Evolutionary conservation across 2,113 vertebrate genomes (phyloP).

Genomic region (Pteropus alecto): DNA sequence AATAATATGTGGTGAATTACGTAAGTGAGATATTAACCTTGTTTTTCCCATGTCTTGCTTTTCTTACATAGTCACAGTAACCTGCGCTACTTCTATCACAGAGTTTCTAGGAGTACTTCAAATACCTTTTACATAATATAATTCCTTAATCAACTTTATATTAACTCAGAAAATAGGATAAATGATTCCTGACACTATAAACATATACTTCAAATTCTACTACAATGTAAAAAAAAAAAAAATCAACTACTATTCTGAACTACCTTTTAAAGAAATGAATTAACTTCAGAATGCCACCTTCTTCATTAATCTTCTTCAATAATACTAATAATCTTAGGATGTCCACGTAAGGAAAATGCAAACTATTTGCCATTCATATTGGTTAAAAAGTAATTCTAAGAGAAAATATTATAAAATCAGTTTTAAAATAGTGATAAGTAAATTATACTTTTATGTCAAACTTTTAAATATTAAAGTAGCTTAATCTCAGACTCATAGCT

Average conservation of each 20-base stretch:
- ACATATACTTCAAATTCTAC: background rate
- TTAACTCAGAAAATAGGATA: background rate
- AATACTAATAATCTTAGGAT: background rate
- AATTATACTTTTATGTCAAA: background rate
- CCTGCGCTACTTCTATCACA: background rate
- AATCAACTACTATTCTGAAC: background rate
- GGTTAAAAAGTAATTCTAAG: background rate
- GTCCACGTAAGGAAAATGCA: background rate
- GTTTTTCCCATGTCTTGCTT: background rate
- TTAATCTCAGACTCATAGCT: background rate
- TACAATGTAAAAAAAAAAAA: background rate
- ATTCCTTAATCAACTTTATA: background rate
- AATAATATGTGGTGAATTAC: background rate
- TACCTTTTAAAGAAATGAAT: background rate
- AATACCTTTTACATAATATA: background rate
- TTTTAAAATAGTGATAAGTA: background rate
- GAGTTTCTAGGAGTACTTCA: background rate
- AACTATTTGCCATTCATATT: background rate
- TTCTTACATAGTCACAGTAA: background rate
- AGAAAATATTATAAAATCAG: background rate
- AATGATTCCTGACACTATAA: background rate
- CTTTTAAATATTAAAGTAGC: background rate
- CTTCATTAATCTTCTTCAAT: background rate
- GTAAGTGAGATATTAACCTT: background rate
- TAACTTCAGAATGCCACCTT: background rate